Evolutionary conservation across 1,140 invertebrate species (phyloP).

Genomic region (Linepithema humile): DNA sequence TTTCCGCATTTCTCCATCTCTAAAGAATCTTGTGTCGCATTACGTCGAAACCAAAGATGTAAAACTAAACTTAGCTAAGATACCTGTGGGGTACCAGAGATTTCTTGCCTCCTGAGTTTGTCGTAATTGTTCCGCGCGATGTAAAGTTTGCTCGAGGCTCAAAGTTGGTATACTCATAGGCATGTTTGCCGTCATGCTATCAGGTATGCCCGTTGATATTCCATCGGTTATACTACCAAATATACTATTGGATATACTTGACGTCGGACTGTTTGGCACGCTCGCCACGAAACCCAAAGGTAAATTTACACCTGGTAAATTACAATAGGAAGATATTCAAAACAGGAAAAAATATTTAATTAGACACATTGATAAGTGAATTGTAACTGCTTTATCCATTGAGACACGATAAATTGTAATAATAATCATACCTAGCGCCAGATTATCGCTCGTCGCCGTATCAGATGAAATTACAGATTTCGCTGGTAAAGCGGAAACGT

Average conservation of each 20-base stretch:
- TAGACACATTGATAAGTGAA: neutral
- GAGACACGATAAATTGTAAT: neutral
- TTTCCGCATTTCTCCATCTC: neutral
- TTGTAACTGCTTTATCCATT: too few species aligned
- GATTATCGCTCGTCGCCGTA: neutral
- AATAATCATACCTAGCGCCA: slow-evolving; percentile 40
- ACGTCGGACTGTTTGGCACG: slow-evolving; percentile 11
- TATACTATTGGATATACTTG: slow-evolving; percentile 53
- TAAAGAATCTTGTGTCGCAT: neutral
- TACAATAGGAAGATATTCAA: too few species aligned
- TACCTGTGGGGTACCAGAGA: slow-evolving; percentile 66
- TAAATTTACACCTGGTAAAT: slow-evolving; percentile 1
- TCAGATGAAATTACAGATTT: slow-evolving; percentile 32
- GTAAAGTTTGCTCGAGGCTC: slow-evolving; percentile 64
- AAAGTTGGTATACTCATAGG: slow-evolving; percentile 65
- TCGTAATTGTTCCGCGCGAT: slow-evolving; percentile 57
- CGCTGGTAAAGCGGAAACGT: slow-evolving; percentile 45
- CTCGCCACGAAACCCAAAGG: neutral
- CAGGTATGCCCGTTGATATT: slow-evolving; percentile 58
- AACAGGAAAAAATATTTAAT: too few species aligned
- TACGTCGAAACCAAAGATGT: slow-evolving; percentile 18
- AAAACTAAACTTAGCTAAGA: slow-evolving; percentile 30
- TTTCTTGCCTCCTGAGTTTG: slow-evolving; percentile 48
- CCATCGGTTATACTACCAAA: slow-evolving; percentile 46
- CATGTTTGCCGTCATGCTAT: slow-evolving; percentile 43